A percentile compares a stretch with the other conserved stretches of the same genome.
phyloP scores from a whole-genome alignment of 2,888 invertebrate genomes.

The Agrochola lota region DNA sequence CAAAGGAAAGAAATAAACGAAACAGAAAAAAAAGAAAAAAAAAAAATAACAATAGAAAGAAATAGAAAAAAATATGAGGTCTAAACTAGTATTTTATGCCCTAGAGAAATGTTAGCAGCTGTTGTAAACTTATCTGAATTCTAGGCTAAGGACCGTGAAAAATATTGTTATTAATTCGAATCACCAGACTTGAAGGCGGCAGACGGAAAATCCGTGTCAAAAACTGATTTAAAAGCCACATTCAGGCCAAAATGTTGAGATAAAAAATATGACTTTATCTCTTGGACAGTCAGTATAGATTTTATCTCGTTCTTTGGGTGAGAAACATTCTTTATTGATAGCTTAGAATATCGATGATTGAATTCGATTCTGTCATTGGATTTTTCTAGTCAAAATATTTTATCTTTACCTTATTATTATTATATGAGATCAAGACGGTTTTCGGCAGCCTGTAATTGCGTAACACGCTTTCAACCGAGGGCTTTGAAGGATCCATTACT shows the following conservation, averaged over 20 bases:
- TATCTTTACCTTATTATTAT: no score
- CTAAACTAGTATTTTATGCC: no score
- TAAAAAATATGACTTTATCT: constrained; percentile 7
- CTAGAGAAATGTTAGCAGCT: neutral
- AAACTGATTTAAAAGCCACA: constrained; percentile 2
- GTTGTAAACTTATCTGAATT: neutral
- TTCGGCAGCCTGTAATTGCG: no score
- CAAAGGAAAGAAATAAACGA: neutral
- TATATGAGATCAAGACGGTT: neutral
- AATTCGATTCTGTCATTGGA: neutral
- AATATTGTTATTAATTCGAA: neutral
- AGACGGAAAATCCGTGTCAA: constrained; percentile 14
- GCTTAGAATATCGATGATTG: neutral
- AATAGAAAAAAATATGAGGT: neutral
- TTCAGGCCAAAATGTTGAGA: constrained; percentile 8
- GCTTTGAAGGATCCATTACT: no score
- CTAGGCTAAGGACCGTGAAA: neutral
- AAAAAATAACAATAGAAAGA: neutral
- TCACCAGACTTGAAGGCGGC: neutral
- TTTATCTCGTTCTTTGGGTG: constrained; percentile 5
- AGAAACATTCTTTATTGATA: constrained; percentile 3
- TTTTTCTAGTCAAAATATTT: neutral
- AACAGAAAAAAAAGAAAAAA: neutral
- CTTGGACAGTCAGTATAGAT: constrained; percentile 5
- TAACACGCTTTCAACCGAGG: no score